These are phyloP conservation scores for Chlamydotis undulata DNA, from an alignment of 2,113 vertebrate genomes.

Conservation along the genomic window DNA sequence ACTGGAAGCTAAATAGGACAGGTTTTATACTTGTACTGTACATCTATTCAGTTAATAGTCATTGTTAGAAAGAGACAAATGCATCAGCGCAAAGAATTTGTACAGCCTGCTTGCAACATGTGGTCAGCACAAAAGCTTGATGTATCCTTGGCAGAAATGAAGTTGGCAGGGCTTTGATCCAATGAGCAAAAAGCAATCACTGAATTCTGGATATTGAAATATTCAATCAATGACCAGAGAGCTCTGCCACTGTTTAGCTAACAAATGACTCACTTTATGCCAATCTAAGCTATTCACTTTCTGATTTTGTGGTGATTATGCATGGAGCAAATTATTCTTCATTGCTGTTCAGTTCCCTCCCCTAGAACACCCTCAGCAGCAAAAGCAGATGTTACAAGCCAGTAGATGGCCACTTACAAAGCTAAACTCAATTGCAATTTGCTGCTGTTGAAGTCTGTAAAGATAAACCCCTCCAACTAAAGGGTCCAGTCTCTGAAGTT, in stretches of 20 bases:
- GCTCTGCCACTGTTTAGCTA: constrained; percentile 48
- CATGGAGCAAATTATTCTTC: neutral
- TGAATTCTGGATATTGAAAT: constrained; percentile 51
- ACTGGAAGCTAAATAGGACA: neutral
- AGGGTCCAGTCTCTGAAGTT: neutral
- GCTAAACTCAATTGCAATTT: neutral
- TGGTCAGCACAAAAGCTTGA: constrained; percentile 52
- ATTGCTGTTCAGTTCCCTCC: constrained; percentile 7
- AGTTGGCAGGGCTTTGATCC: constrained; percentile 30
- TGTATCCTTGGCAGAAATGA: constrained; percentile 46
- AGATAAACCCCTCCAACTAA: neutral
- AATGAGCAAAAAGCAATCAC: constrained; percentile 50
- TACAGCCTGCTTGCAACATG: constrained; percentile 34
- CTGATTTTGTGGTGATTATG: neutral
- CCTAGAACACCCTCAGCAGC: neutral
- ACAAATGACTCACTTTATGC: constrained; percentile 30
- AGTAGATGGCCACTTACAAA: constrained; percentile 26
- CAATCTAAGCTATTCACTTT: constrained; percentile 38
- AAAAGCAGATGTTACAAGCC: constrained; percentile 21
- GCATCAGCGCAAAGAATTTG: neutral
- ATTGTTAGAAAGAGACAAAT: neutral
- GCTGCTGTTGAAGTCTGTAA: neutral
- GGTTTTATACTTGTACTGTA: neutral
- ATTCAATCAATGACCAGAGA: constrained; percentile 58
- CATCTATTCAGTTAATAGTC: neutral